These are phyloP conservation scores for Apodemus sylvaticus DNA, from an alignment of 2,113 vertebrate species.

Conservation along the genomic window DNA sequence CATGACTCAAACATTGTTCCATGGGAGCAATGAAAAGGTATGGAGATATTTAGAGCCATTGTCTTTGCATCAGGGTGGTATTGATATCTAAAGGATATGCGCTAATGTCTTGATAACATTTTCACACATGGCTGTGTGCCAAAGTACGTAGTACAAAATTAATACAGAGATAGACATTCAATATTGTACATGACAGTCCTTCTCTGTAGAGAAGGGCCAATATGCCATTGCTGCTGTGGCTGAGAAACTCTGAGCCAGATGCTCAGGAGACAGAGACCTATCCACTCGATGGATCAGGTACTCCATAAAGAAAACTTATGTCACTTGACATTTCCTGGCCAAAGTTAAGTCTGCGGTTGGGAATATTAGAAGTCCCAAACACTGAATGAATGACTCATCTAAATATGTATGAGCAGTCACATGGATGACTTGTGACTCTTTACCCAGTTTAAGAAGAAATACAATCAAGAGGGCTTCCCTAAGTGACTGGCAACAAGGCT, in stretches of 20 bases:
- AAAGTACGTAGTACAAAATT: neutral
- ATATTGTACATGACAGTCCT: fast-evolving
- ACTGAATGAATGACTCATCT: neutral
- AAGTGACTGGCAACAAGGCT: neutral
- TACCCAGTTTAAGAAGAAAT: neutral
- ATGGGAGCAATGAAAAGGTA: neutral
- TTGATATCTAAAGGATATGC: neutral
- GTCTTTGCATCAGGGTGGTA: neutral
- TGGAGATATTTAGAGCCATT: neutral
- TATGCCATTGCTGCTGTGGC: neutral
- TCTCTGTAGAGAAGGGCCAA: neutral
- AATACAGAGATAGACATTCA: no score
- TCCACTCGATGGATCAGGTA: neutral
- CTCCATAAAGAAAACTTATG: neutral
- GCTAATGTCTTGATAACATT: neutral
- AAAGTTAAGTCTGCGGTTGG: neutral
- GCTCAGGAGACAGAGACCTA: neutral
- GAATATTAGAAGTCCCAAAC: neutral
- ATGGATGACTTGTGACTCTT: neutral
- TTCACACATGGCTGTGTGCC: neutral
- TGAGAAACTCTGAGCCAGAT: neutral
- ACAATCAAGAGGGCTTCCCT: neutral
- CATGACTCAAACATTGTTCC: neutral
- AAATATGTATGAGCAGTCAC: neutral
- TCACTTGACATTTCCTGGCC: neutral